Conservation (phyloP, 2,113 vertebrate species). For the Smithornis capensis region DNA sequence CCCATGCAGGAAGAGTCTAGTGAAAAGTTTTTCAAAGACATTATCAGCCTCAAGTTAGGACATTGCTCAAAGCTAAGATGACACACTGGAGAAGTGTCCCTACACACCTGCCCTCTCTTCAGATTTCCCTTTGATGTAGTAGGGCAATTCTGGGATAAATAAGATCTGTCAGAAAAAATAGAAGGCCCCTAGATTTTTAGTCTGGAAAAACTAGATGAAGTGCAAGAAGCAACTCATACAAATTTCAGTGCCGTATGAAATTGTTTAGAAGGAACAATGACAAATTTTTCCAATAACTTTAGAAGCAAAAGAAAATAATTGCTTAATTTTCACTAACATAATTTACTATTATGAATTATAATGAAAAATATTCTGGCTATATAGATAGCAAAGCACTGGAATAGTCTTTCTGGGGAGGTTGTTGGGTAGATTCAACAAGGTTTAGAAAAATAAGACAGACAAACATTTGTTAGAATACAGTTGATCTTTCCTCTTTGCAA, state of each 20-base stretch:
- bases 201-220: not conserved
- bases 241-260: not conserved
- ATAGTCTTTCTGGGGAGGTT: not conserved
- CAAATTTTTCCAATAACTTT: not conserved
- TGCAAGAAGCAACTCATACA: not conserved
- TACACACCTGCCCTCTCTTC: not conserved
- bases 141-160: not conserved
- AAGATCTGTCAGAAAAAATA: not conserved
- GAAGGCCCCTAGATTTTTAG: not conserved
- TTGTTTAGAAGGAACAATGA: not conserved
- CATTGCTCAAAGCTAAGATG: not conserved
- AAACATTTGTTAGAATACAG: not conserved
- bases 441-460: not conserved
- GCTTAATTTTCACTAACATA: not conserved
- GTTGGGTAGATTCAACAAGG: not conserved
- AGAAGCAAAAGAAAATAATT: not conserved
- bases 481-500: not conserved
- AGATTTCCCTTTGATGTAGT: not conserved
- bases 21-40: not conserved
- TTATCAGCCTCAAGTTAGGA: not conserved
- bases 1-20: not conserved
- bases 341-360: not conserved
- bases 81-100: not conserved
- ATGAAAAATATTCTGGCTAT: not conserved
- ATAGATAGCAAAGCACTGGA: not conserved